Conservation (phyloP, 2,888 invertebrate species). For the Andrena fulva region DNA sequence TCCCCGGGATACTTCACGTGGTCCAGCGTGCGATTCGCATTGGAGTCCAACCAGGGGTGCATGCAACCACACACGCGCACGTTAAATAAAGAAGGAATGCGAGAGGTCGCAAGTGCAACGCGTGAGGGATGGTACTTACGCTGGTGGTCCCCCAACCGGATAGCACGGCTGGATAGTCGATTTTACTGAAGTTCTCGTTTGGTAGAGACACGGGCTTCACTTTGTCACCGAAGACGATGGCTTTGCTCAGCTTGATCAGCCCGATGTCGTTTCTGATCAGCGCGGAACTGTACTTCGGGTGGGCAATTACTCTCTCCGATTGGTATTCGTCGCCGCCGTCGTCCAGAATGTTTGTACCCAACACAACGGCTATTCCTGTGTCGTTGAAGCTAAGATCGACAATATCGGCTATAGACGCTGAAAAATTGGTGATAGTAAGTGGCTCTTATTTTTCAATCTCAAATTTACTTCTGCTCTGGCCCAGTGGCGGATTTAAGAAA, state of each 20-base stretch:
- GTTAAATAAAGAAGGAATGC: background rate
- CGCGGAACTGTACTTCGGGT: slow-evolving; percentile 76
- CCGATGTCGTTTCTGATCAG: slow-evolving; percentile 82
- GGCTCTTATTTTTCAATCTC: too few species aligned
- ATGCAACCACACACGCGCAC: background rate
- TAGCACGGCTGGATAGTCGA: slow-evolving; percentile 77
- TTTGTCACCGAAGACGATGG: slow-evolving; percentile 78
- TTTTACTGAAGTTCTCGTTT: slow-evolving; percentile 76
- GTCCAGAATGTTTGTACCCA: slow-evolving; percentile 80
- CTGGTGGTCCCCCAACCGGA: slow-evolving; percentile 83
- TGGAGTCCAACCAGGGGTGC: background rate
- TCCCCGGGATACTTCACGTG: slow-evolving; percentile 86
- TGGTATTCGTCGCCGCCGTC: slow-evolving; percentile 78
- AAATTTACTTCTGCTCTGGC: too few species aligned
- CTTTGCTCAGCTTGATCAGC: slow-evolving; percentile 76
- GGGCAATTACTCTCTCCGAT: slow-evolving; percentile 71
- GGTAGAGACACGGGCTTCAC: slow-evolving; percentile 77
- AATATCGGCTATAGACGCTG: background rate
- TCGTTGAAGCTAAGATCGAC: slow-evolving; percentile 75
- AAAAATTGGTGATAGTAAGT: background rate
- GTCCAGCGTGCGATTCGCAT: slow-evolving; percentile 6
- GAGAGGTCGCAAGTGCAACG: background rate
- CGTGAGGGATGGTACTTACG: slow-evolving; percentile 66
- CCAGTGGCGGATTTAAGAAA: too few species aligned
- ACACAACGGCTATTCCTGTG: slow-evolving; percentile 76